Evolutionary conservation across 2,797 vertebrate genomes (phyloP), one percentile per base, ranked within the genome.

Genomic region (Gymnoscopelus braueri): DNA sequence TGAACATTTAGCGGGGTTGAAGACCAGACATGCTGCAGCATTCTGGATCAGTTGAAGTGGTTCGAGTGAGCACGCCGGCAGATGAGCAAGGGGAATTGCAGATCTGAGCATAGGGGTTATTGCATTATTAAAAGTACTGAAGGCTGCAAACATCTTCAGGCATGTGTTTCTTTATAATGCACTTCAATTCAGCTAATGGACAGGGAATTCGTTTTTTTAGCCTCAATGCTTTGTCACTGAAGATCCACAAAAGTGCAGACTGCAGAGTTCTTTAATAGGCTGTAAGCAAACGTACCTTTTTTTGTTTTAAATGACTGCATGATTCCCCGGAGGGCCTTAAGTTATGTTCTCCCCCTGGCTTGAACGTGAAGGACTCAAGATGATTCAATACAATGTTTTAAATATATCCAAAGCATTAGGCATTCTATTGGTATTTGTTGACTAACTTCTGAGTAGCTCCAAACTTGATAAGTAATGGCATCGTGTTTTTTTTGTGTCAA

Each of bases 111-210:
- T 55, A 61, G 83, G 84, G 84, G 39, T 74, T 70, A 73, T 73
- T 91, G 87, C 83, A 91, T 90, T 92, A 91, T 91, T 92, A 84
- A 89, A 87, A 62, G 53, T 61, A 65, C 72, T 82, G 81, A 51
- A 60, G 49, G 68, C 54, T 65, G 65, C 57, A 83, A 87, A 86
- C 69, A 68, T 75, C 65, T 67, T 74, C 68, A 78, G 65, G 72
- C 69, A 67, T 51, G 58, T 61, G 24, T 59, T 67, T 71, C 66
- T 55, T 58, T 64, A 76, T 56, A 72, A 76, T 63, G 29, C 51
- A 59, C 23, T 60, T 61, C 52, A 63, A 47, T 26, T 59, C 47
- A 57, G 62, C 9, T 44, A 44, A 44, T 26, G 13, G 70, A 54
- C 4, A 14, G 48, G 67, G 67, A 63, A 66, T 53, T 70, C 24